phyloP scores from a whole-genome alignment of 2,888 invertebrate species.

The Troides aeacus region DNA sequence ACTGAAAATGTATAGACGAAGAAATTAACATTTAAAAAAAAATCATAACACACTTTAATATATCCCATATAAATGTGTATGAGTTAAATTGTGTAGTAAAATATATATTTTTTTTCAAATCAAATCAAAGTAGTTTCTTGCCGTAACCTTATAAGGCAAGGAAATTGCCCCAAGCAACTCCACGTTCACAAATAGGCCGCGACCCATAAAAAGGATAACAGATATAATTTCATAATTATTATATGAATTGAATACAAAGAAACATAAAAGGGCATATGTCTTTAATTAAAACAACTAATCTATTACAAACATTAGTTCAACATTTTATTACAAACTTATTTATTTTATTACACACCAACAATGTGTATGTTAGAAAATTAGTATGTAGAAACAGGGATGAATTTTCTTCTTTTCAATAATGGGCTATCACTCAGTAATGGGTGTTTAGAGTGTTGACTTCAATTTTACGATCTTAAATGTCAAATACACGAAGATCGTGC shows the following conservation, averaged over 20 bases:
- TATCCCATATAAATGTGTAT: too few species aligned
- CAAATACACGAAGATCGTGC: too few species aligned
- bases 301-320: slow-evolving; percentile 10
- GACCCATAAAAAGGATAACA: slow-evolving; percentile 9
- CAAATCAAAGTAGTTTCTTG: background rate
- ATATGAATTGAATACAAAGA: slow-evolving; percentile 9
- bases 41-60: background rate
- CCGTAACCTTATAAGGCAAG: background rate
- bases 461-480: too few species aligned
- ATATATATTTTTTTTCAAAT: too few species aligned
- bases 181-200: slow-evolving; percentile 18
- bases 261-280: slow-evolving; percentile 5
- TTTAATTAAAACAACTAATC: slow-evolving; percentile 24
- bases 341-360: background rate
- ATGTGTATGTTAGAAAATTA: slow-evolving; percentile 25
- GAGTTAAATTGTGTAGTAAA: background rate
- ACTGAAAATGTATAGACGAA: background rate
- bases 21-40: background rate
- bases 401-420: too few species aligned
- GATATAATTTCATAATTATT: background rate
- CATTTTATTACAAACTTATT: slow-evolving; percentile 6
- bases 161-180: background rate
- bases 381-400: background rate
- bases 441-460: too few species aligned
- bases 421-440: too few species aligned